Percentiles rank a stretch among this genome's conserved stretches.
Conservation (phyloP, 2,113 vertebrate species). For the Tragelaphus scriptus region DNA sequence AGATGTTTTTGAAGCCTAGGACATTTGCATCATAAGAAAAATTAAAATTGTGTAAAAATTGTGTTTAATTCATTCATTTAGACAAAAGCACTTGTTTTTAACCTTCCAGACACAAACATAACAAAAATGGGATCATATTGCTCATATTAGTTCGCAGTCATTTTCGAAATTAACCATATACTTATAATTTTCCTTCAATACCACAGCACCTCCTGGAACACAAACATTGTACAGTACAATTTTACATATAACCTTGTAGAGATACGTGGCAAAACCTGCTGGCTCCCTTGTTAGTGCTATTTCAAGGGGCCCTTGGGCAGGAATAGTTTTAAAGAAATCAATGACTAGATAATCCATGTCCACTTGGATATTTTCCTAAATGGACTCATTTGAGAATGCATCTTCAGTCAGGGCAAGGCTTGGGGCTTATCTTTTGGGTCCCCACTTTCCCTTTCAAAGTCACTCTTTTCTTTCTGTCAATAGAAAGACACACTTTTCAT, state of each 20-base stretch:
- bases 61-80: not conserved
- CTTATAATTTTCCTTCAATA: not conserved
- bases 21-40: not conserved
- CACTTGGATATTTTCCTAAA: not conserved
- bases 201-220: too few relatives aligned
- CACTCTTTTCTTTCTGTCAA: not conserved
- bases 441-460: not conserved
- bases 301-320: not conserved
- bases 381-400: not conserved
- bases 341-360: not conserved
- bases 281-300: not conserved
- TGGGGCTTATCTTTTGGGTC: not conserved
- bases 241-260: too few relatives aligned
- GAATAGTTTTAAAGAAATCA: not conserved
- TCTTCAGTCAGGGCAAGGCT: not conserved
- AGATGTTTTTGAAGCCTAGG: not conserved
- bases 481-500: not conserved
- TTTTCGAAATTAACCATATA: not conserved
- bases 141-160: not conserved
- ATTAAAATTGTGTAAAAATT: not conserved
- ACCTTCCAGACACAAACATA: not conserved
- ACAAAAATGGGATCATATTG: not conserved
- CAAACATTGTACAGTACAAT: not conserved
- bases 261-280: not conserved
- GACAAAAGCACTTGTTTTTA: not conserved